Percentiles rank a stretch among this genome's conserved stretches.
phyloP scores from a whole-genome alignment of 2,113 vertebrate genomes.

The Phainopepla nitens region DNA sequence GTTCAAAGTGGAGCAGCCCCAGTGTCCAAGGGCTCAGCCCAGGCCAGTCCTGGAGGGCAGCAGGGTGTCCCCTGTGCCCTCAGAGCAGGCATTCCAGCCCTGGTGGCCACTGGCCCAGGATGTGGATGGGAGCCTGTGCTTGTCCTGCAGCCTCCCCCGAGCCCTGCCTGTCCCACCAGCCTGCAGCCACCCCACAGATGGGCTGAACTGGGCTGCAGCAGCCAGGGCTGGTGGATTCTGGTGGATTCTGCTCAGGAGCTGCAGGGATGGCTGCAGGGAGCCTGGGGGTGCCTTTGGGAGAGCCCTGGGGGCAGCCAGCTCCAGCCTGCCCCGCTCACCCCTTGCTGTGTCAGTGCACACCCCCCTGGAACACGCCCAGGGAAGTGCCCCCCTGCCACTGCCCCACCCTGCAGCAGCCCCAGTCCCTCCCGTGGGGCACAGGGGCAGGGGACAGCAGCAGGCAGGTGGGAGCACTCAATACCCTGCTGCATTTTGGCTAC shows the following conservation, averaged over 20 bases:
- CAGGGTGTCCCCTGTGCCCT: not conserved
- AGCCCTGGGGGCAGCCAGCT: not conserved
- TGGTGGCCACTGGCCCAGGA: rapidly evolving
- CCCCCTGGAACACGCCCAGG: rapidly evolving
- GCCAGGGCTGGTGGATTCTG: not conserved
- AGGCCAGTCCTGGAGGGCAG: not conserved
- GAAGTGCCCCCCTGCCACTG: rapidly evolving
- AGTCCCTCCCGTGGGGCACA: not conserved
- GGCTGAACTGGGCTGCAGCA: not conserved
- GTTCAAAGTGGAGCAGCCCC: not conserved
- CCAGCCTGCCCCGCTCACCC: not conserved
- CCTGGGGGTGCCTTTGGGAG: not conserved
- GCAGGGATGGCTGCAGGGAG: not conserved
- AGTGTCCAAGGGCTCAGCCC: rapidly evolving
- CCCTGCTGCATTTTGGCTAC: not conserved
- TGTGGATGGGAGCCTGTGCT: not conserved
- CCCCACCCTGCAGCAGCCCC: not conserved
- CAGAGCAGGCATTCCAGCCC: not conserved
- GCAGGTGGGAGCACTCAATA: rapidly evolving
- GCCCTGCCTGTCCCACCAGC: not conserved
- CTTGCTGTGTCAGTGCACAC: not conserved
- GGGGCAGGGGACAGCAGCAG: not conserved
- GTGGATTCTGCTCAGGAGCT: not conserved
- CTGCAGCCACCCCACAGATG: not conserved
- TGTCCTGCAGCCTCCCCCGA: not conserved